Base-by-base conservation (phyloP, 2,888 invertebrate genomes). In the Apocheima hispidaria region DNA sequence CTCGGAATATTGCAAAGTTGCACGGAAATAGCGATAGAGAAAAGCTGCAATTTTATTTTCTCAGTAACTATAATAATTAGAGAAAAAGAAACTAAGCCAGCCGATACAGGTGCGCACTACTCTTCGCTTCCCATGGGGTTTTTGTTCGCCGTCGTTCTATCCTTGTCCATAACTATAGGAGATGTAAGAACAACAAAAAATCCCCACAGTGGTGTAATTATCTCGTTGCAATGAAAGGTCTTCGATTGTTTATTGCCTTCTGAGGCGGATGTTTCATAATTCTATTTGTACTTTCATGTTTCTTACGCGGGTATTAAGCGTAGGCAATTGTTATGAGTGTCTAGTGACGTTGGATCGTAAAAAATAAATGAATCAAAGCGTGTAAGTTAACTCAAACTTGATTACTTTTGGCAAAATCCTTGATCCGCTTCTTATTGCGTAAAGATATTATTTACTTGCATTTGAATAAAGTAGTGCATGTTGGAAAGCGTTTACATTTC, bases 211-310 rank as follows among this genome's bases (percentile, higher is more conserved):
- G 69, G 68, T 62, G 80, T 85, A 86, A 88, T 87, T 88, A 87
- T 84, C 81, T 82, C 76, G 78, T 77, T 81, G 80, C 79, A 78
- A 76, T 76, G 79, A 79, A 82, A 81, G 82, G 82, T 78, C 75
- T 82, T 84, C 84, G 83, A 87, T 88, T 88, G 86, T 89, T 89
- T 88, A 87, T 90, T 85, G 84, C 83, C 73, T 84, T 82, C 77
- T 74, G 73, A 74, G 76, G 81, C 86, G 88, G 88, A 90, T 89
- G 87, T 84, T 83, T 79, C 74, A 75, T 61, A 56, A 59, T 81
- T 75, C 76, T 79, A 70, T 81, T 79, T 74, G 71, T 64, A 54
- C 56, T 69, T 70, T 55, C 60, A 65, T 70, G 68, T 73, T 74
- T 71, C 72, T 70, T 75, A 68, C 44, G 57, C 57, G 61, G 57